These are phyloP conservation scores for Spinus olivaceus DNA, from an alignment of 2,797 vertebrate genomes.

Conservation along the genomic window DNA sequence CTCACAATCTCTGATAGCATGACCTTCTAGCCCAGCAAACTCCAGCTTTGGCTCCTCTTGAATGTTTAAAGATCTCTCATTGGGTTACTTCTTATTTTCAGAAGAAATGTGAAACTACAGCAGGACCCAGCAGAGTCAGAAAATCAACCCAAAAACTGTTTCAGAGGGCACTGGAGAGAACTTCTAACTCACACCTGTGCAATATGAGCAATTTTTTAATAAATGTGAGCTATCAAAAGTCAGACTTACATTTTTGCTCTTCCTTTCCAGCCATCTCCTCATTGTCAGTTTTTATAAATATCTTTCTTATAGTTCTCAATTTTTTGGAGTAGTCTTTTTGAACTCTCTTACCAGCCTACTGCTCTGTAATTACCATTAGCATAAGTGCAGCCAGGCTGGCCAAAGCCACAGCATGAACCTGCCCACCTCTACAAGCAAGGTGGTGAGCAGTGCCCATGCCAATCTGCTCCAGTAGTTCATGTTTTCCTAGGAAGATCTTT, in stretches of 20 bases:
- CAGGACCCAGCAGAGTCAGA: not conserved
- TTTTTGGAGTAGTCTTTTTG: not conserved
- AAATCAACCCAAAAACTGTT: not conserved
- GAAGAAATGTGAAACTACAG: not conserved
- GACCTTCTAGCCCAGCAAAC: not conserved
- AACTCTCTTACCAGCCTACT: not conserved
- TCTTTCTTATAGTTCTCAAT: not conserved
- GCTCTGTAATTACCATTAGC: not conserved
- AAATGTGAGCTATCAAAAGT: not conserved
- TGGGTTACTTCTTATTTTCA: not conserved
- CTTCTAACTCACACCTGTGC: not conserved
- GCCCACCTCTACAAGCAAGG: rapidly evolving
- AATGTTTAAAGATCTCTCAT: not conserved
- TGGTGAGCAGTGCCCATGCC: rapidly evolving
- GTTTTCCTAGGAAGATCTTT: not conserved
- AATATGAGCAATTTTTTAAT: not conserved
- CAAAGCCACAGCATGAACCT: rapidly evolving
- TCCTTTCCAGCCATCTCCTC: not conserved
- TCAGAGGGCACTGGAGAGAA: not conserved
- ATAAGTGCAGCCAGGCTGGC: not conserved
- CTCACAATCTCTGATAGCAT: not conserved
- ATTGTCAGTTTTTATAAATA: not conserved
- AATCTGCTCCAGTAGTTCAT: rapidly evolving
- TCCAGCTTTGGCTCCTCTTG: not conserved
- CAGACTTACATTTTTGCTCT: not conserved